phyloP scores from a whole-genome alignment of 1,140 invertebrate species.

The Aricia agestis region DNA sequence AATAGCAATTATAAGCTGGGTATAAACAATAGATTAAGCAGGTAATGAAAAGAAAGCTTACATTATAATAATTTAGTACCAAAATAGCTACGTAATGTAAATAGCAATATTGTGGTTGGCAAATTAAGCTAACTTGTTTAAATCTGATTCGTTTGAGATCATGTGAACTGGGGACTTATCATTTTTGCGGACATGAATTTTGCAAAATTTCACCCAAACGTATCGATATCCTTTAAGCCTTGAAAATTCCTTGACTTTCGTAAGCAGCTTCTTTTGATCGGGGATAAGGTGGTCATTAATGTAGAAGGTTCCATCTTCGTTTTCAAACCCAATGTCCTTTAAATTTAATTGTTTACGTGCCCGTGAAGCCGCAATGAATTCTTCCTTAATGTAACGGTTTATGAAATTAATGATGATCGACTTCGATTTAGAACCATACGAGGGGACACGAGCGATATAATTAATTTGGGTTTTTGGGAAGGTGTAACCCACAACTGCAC shows the following conservation, averaged over 20 bases:
- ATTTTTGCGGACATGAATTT: not conserved
- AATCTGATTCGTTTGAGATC: not conserved
- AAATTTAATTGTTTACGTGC: not conserved
- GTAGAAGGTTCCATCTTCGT: not conserved
- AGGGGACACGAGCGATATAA: not conserved
- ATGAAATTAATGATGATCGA: not conserved
- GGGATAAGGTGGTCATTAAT: slow-evolving; percentile 7
- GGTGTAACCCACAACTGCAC: too few species aligned
- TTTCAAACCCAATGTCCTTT: not conserved
- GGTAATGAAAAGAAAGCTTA: too few species aligned
- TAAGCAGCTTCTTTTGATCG: not conserved
- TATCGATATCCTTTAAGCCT: not conserved
- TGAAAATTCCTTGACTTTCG: not conserved
- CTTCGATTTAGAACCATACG: not conserved
- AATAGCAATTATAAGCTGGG: too few species aligned
- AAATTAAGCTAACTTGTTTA: slow-evolving; percentile 7
- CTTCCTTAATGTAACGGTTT: slow-evolving; percentile 4
- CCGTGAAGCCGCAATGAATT: not conserved
- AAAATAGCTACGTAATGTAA: too few species aligned
- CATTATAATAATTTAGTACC: too few species aligned
- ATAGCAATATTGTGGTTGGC: not conserved
- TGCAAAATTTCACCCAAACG: slow-evolving; percentile 7
- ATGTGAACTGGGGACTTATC: not conserved
- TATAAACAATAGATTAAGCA: too few species aligned
- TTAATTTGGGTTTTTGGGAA: slow-evolving; percentile 4